Base-by-base conservation (phyloP, 2,113 vertebrate species). In the Athene noctua region DNA sequence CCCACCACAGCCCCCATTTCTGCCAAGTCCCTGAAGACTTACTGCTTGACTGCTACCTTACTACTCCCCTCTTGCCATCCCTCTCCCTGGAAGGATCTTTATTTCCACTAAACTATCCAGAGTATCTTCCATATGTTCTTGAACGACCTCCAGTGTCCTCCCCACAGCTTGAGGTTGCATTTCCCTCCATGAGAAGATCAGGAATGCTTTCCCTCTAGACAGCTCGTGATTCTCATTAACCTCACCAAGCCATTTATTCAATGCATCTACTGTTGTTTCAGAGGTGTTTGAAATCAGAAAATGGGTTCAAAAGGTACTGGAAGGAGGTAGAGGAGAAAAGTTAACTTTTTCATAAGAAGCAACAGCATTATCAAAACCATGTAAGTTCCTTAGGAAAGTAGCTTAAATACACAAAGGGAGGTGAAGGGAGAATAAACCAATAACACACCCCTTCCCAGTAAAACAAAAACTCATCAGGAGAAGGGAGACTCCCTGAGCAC, bases 1-100 rank as follows among this genome's bases (percentile, higher is more conserved):
- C 58, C 5, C 1, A 11, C 55, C 51, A 26, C n/a, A 46, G 19
- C 11, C 11, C 72, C 34, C 2, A 0, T 36, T 65, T 49, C 8
- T 16, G 17, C 49, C 66, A 59, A 16, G 49, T 4, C 49, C 26
- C 55, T 54, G 36, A 78, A 58, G 25, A 46, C 32, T n/a, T 34
- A 54, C 27, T 15, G 5, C 61, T 67, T 90, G 40, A 27, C 42
- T 29, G 18, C 40, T 32, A 40, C 72, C 80, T 74, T 25, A 19
- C 16, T 12, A 8, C 10, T 58, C 58, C 49, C 58, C 49, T 32
- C 9, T 5, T 62, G 55, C 86, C 47, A 58, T 4, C 17, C 20
- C 38, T 38, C 25, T 84, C 17, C 61, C 42, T 40, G 46, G 63
- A 14, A 40, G 1, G 4, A 34, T 4, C 21, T 65, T 88, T 57